phyloP scores from a whole-genome alignment of 1,140 invertebrate genomes.

The Ephestia elutella region DNA sequence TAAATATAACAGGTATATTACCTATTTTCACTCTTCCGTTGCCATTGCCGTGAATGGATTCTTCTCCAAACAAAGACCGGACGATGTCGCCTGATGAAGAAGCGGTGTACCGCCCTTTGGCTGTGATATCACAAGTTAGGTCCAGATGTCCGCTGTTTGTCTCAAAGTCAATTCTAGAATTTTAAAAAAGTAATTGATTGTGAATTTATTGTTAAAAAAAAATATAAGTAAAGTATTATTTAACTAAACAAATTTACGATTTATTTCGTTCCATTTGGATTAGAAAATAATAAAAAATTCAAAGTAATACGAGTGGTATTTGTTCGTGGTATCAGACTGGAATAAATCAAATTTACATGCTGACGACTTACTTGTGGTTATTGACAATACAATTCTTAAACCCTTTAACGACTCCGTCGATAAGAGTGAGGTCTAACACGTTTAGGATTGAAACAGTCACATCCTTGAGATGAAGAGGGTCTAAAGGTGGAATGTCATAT shows the following conservation, averaged over 20 bases:
- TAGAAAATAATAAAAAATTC: no score
- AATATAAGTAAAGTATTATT: no score
- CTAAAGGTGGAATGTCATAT: constrained; percentile 36
- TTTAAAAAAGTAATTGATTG: not conserved
- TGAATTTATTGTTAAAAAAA: no score
- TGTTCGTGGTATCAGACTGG: no score
- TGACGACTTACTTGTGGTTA: constrained; percentile 32
- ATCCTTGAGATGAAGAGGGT: constrained; percentile 35
- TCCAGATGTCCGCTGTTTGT: constrained; percentile 18
- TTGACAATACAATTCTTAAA: constrained; percentile 37
- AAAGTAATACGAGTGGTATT: no score
- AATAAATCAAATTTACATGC: no score
- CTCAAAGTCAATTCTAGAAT: constrained; percentile 29
- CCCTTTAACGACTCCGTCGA: constrained; percentile 41
- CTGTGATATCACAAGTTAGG: constrained; percentile 27
- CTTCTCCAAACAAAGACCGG: constrained; percentile 24
- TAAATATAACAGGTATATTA: no score
- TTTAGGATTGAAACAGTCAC: constrained; percentile 28
- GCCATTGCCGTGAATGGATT: constrained; percentile 26
- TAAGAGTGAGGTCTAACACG: constrained; percentile 25
- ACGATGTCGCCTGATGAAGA: constrained; percentile 18
- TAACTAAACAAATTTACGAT: no score
- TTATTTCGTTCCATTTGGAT: no score
- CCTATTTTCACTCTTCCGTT: constrained; percentile 34
- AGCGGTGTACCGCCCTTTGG: constrained; percentile 34